Conservation (phyloP, 1,140 invertebrate genomes). For the Drosophila trapezifrons region DNA sequence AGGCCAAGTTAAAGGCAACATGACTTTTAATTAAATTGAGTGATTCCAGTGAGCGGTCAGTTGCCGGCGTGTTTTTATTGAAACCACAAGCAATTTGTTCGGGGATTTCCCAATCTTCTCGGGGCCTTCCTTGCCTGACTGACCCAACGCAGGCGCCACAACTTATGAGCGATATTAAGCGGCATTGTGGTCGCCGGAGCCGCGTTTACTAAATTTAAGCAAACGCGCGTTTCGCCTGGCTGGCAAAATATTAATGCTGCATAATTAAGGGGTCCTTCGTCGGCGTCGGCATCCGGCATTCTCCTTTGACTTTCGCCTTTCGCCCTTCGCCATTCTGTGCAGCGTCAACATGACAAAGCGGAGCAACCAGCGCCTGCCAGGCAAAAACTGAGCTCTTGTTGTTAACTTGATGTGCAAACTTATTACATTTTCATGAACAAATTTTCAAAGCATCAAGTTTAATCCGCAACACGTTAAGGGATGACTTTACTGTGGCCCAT, state of each 20-base stretch:
- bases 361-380: not conserved
- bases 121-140: not conserved
- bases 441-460: conserved; percentile 39
- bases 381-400: conserved; percentile 10
- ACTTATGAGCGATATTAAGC: conserved; percentile 55
- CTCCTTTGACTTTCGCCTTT: conserved; percentile 25
- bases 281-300: conserved; percentile 10
- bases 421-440: conserved; percentile 47
- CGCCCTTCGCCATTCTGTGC: conserved; percentile 6
- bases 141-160: conserved; percentile 2
- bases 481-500: conserved; percentile 20
- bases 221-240: conserved; percentile 55
- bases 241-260: conserved; percentile 74
- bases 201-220: conserved; percentile 67
- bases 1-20: conserved; percentile 21
- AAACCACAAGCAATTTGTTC: conserved; percentile 47
- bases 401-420: conserved; percentile 41
- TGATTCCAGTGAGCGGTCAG: conserved; percentile 45
- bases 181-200: conserved; percentile 51
- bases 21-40: conserved; percentile 68
- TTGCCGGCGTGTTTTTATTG: conserved; percentile 40
- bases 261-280: conserved; percentile 57
- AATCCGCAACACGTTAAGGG: conserved; percentile 42
- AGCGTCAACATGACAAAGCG: conserved; percentile 47
- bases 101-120: conserved; percentile 1